Base-by-base conservation (phyloP, 1,140 invertebrate genomes). In the Polypedilum pembai region DNA sequence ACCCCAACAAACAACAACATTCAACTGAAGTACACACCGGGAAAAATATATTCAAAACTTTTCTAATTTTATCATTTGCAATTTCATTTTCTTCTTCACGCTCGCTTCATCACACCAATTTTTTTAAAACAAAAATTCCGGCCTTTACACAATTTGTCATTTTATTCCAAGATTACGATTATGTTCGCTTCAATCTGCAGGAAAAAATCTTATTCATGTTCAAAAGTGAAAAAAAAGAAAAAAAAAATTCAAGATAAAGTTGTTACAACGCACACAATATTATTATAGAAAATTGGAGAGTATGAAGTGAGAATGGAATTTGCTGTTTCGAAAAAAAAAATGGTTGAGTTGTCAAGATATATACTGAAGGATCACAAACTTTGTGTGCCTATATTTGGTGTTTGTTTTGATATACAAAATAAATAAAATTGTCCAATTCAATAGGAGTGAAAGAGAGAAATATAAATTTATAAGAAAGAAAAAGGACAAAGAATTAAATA, bases 31-130 rank as follows among this genome's bases (percentile, higher is more conserved):
- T 17, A 12, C 10, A 3, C 7, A 56, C 45, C 65, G 65, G 10
- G 17, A 3, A 56, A 18, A 69, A 18, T 10, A 33, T 33, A 33
- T 33, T 33, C 15, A 69, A 69, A 69, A 69, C 17, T 69, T 69
- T 69, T 69, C 65, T 69, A 69, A 69, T 69, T 69, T 69, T 69
- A 20, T 69, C 65, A 18, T 5, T 69, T 69, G 17, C 17, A 69
- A 56, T 56, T 56, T 56, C 45, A 56, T 56, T 56, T 56, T 56
- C n/a, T 56, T 56, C 15, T 12, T 15, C 15, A 4, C 45, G 12
- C 12, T 15, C n/a, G n/a, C 45, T 56, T 56, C 10, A 33, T 33
- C 24, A 33, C 24, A 33, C 24, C 5, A 33, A 33, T 33, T 33
- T 56, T 56, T 56, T 15, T 56, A 56, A 56, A 56, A 56, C 7